Evolutionary conservation across 2,888 invertebrate genomes (phyloP).

Genomic region (Amphiduros pacificus): DNA sequence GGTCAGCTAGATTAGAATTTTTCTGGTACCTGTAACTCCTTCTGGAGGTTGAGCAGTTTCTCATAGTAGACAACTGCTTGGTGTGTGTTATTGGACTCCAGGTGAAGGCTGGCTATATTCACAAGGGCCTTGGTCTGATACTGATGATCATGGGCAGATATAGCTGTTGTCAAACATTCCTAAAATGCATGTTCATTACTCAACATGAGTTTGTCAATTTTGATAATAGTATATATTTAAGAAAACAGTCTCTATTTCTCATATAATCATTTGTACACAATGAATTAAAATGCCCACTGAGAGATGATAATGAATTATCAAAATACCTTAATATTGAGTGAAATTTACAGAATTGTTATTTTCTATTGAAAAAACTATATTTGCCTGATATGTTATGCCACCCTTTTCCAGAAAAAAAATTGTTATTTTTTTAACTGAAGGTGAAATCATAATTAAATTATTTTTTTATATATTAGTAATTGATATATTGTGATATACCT

Average conservation of each 20-base stretch:
- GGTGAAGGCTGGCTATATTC: conserved; percentile 52
- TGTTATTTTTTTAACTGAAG: too few species aligned
- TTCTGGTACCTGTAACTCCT: conserved; percentile 42
- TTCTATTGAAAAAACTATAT: too few species aligned
- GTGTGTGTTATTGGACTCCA: conserved; percentile 46
- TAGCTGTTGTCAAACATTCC: conserved; percentile 48
- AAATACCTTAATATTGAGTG: too few species aligned
- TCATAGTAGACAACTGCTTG: conserved; percentile 53
- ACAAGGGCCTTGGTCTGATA: conserved; percentile 55
- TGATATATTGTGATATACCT: conserved; percentile 6
- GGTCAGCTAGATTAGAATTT: too few species aligned
- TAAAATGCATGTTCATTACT: conserved; percentile 19
- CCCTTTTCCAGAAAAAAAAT: too few species aligned
- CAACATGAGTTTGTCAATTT: neutral
- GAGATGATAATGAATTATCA: too few species aligned
- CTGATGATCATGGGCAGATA: conserved; percentile 51
- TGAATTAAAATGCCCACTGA: too few species aligned
- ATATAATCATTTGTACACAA: too few species aligned
- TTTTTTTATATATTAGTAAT: too few species aligned
- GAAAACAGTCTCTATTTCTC: too few species aligned
- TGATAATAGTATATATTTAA: neutral
- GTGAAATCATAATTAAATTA: neutral
- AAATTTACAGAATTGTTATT: too few species aligned
- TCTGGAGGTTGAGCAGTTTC: conserved; percentile 49
- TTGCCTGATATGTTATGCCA: too few species aligned